These are phyloP conservation scores for Anas bernieri DNA, from an alignment of 2,797 vertebrate species.

Conservation along the genomic window DNA sequence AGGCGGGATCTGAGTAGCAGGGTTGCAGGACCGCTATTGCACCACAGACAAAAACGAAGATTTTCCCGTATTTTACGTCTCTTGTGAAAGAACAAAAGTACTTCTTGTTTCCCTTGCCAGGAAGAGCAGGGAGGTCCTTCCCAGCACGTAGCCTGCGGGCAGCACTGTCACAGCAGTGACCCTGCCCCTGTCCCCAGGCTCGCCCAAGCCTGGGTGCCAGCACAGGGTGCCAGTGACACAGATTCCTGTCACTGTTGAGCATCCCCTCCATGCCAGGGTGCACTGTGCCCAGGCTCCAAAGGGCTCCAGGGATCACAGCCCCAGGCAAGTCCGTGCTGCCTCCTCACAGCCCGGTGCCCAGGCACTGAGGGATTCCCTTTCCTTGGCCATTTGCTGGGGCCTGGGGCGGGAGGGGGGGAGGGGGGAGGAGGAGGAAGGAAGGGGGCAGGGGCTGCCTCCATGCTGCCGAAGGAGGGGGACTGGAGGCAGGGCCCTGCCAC, in stretches of 20 bases:
- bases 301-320: neutral
- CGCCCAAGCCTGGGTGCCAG: neutral
- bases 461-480: neutral
- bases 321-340: fast-evolving
- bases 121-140: neutral
- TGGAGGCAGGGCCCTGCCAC: neutral
- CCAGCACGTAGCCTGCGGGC: neutral
- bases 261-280: neutral
- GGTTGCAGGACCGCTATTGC: neutral
- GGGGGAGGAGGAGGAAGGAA: too few species aligned
- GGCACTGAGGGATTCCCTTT: neutral
- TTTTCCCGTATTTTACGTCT: neutral
- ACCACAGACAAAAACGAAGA: neutral
- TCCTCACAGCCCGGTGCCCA: neutral
- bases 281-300: neutral
- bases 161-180: neutral
- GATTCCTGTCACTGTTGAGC: neutral
- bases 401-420: too few species aligned
- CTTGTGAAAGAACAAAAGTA: neutral
- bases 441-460: fast-evolving
- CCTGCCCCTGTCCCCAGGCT: neutral
- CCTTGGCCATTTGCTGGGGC: neutral
- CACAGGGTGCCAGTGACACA: fast-evolving
- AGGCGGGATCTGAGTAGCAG: fast-evolving
- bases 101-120: neutral